A percentile compares a stretch with the other conserved stretches of the same genome.
Evolutionary conservation across 2,888 invertebrate species (phyloP).

Genomic region (Geophilus truncorum): DNA sequence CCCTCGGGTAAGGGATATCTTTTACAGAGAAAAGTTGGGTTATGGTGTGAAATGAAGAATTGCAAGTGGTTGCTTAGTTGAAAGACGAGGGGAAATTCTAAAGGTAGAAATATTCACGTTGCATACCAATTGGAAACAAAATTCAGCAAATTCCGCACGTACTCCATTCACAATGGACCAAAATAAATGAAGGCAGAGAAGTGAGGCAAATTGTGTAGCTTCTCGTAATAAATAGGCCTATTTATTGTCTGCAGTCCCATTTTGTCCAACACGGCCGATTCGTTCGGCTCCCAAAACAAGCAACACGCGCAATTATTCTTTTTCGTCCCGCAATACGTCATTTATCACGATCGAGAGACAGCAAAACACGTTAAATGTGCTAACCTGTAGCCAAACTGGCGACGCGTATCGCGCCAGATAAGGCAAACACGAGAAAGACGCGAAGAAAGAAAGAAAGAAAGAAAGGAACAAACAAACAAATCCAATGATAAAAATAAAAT

Average conservation of each 20-base stretch:
- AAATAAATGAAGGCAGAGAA: conserved; percentile 1
- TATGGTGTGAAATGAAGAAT: conserved; percentile 7
- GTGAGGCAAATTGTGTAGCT: conserved; percentile 17
- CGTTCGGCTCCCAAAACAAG: neutral
- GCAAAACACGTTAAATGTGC: neutral
- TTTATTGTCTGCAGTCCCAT: neutral
- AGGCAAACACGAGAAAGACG: too few relatives aligned
- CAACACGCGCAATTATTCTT: neutral
- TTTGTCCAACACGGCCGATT: neutral
- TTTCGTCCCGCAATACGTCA: neutral
- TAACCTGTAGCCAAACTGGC: neutral
- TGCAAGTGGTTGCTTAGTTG: neutral
- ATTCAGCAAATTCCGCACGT: conserved; percentile 19
- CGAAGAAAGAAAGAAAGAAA: too few relatives aligned
- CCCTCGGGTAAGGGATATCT: neutral
- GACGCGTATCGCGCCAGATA: too few relatives aligned
- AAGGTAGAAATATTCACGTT: conserved; percentile 8
- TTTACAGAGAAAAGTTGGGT: neutral
- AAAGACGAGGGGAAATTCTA: neutral
- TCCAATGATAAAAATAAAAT: neutral
- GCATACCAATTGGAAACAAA: conserved; percentile 22
- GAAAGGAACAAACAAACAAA: neutral
- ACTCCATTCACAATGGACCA: conserved; percentile 22
- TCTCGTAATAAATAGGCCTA: conserved; percentile 14
- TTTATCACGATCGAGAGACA: conserved; percentile 2